Evolutionary conservation across 1,140 invertebrate genomes (phyloP).

Genomic region (Charaxes varanes): DNA sequence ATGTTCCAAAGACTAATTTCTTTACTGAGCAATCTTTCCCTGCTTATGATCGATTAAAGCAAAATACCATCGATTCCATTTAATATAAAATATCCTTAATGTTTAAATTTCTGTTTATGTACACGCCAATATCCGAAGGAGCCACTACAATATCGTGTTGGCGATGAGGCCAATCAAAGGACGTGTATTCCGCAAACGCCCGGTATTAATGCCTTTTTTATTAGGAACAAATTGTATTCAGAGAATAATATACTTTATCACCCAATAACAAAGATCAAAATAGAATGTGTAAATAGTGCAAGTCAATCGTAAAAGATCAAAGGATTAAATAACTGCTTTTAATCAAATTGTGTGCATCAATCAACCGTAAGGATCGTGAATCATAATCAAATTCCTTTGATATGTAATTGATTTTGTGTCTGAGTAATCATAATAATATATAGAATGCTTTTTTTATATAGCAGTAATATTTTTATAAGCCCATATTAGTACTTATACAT

Average conservation of each 20-base stretch:
- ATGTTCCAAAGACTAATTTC: no score
- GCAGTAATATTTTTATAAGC: no score
- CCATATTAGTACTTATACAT: no score
- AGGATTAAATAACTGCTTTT: conserved; percentile 10
- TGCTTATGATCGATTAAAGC: no score
- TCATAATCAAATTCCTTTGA: conserved; percentile 20
- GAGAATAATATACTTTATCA: not conserved
- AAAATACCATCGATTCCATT: no score
- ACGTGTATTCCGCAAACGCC: conserved; percentile 15
- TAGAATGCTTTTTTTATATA: no score
- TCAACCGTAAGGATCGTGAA: conserved; percentile 1
- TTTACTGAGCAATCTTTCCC: no score
- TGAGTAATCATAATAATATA: no score
- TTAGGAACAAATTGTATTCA: not conserved
- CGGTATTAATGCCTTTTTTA: conserved; percentile 11
- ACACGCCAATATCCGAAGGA: not conserved
- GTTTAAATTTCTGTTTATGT: not conserved
- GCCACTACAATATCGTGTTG: conserved; percentile 7
- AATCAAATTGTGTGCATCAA: conserved; percentile 4
- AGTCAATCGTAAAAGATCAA: conserved; percentile 5
- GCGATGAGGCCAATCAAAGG: conserved; percentile 15
- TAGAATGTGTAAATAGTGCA: not conserved
- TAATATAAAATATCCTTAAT: no score
- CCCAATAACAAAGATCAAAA: conserved; percentile 1
- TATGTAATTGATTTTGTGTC: no score